phyloP scores from a whole-genome alignment of 2,113 vertebrate species.

The Leptobrachium leishanense region DNA sequence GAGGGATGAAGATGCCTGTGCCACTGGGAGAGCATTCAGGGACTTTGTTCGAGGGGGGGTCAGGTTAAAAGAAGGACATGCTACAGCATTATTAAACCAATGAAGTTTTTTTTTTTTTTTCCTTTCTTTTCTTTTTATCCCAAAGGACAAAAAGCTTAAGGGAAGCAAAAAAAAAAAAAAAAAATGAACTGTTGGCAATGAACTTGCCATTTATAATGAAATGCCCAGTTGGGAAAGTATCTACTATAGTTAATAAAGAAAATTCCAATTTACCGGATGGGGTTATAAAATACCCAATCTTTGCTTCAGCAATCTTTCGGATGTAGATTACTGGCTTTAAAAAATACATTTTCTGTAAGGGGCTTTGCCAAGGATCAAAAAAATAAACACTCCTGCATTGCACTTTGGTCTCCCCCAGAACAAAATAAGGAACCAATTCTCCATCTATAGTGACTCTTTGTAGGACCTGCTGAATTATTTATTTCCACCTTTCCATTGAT shows the following conservation, averaged over 20 bases:
- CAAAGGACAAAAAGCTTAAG: not conserved
- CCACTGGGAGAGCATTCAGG: slow-evolving; percentile 33
- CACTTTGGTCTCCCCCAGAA: not conserved
- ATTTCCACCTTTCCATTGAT: slow-evolving; percentile 58
- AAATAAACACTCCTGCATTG: slow-evolving; percentile 5
- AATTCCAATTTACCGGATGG: not conserved
- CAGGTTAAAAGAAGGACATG: slow-evolving; percentile 13
- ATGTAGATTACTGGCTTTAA: slow-evolving; percentile 17
- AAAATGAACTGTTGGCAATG: no score
- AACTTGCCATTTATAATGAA: no score
- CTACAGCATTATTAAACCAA: slow-evolving; percentile 14
- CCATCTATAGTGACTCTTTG: slow-evolving; percentile 4
- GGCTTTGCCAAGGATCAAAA: not conserved
- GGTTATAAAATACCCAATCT: slow-evolving; percentile 2
- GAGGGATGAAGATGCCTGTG: slow-evolving; percentile 6
- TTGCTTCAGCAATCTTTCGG: not conserved
- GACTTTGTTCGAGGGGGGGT: not conserved
- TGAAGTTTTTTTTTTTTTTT: not conserved
- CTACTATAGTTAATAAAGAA: no score
- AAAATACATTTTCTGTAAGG: not conserved
- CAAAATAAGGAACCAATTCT: slow-evolving; percentile 9
- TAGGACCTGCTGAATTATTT: not conserved
- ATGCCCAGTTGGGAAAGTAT: no score
- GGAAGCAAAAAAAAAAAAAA: not conserved
- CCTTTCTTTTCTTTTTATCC: not conserved